Evolutionary conservation across 2,888 invertebrate genomes (phyloP).

Genomic region (Aleiodes testaceus): DNA sequence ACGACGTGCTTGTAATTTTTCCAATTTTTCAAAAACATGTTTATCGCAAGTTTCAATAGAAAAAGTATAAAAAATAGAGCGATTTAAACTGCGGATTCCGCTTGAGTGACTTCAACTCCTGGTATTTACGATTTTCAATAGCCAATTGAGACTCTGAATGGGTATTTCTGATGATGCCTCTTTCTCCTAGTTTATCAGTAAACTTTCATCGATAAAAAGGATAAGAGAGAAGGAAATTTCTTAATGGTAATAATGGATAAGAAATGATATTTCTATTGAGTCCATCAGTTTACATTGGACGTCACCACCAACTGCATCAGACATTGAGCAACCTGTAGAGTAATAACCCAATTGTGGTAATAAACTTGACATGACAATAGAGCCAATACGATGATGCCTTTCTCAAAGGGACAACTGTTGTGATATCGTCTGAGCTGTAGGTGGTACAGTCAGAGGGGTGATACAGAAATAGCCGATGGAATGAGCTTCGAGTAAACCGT

Average conservation of each 20-base stretch:
- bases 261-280: no score
- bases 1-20: no score
- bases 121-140: conserved; percentile 10
- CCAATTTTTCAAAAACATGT: background rate
- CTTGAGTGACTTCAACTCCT: conserved; percentile 21
- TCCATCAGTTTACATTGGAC: background rate
- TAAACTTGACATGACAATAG: conserved; percentile 36
- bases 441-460: background rate
- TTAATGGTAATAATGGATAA: background rate
- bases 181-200: background rate
- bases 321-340: conserved; percentile 30
- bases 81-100: conserved; percentile 35
- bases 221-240: background rate
- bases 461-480: conserved; percentile 17
- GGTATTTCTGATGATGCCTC: conserved; percentile 8
- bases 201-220: conserved; percentile 8
- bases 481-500: conserved; percentile 26
- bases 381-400: conserved; percentile 32
- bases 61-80: conserved; percentile 5
- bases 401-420: conserved; percentile 39
- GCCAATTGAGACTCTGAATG: conserved; percentile 17
- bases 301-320: background rate
- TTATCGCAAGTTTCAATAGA: no score
- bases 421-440: conserved; percentile 7
- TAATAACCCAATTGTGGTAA: conserved; percentile 40